These are phyloP conservation scores for Neuroterus valhalla DNA, from an alignment of 1,140 invertebrate genomes.

Conservation along the genomic window DNA sequence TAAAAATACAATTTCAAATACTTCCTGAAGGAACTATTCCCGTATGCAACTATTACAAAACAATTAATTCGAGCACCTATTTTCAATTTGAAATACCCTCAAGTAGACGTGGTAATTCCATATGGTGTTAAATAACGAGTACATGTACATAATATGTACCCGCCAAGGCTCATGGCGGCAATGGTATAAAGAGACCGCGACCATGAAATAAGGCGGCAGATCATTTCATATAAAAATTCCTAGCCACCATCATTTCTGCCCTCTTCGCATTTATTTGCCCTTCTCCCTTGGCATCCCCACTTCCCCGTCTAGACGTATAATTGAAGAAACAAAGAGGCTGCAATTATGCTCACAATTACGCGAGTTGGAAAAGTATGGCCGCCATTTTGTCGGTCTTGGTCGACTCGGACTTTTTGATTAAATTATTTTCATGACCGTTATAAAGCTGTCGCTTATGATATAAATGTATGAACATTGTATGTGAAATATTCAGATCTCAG, in stretches of 20 bases:
- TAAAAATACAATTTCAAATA: neutral
- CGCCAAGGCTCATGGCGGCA: constrained; percentile 5
- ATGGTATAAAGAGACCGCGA: constrained; percentile 35
- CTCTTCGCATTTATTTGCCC: constrained; percentile 42
- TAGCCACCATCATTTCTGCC: constrained; percentile 44
- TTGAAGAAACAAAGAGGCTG: constrained; percentile 58
- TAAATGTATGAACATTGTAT: neutral
- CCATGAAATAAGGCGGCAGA: constrained; percentile 38
- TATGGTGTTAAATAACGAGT: constrained; percentile 16
- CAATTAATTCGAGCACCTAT: constrained; percentile 28
- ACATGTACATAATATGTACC: too few relatives aligned
- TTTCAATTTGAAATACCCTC: neutral
- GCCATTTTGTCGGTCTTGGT: constrained; percentile 36
- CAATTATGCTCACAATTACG: constrained; percentile 57
- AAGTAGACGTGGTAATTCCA: constrained; percentile 2
- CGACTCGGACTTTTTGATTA: constrained; percentile 49
- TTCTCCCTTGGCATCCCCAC: constrained; percentile 30
- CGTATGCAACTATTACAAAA: neutral
- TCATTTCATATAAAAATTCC: constrained; percentile 56
- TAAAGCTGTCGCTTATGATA: constrained; percentile 30
- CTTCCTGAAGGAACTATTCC: neutral
- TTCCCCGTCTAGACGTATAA: constrained; percentile 48
- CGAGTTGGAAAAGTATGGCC: constrained; percentile 45
- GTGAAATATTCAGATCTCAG: neutral
- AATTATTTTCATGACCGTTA: constrained; percentile 41